These are phyloP conservation scores for Burhinus bistriatus DNA, from an alignment of 2,113 vertebrate genomes.

Conservation along the genomic window DNA sequence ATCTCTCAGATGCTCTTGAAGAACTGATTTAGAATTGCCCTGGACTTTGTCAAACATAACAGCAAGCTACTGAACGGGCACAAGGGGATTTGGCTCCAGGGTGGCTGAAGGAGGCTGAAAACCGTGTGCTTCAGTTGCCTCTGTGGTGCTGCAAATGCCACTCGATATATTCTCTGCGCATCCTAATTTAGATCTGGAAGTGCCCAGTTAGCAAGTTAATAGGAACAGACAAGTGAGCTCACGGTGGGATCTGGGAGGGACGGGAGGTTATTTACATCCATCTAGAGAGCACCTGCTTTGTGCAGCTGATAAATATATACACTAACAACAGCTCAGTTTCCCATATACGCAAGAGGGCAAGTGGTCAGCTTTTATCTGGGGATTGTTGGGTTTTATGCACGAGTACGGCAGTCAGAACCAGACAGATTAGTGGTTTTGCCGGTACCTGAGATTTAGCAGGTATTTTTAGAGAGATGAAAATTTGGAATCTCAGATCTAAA, in stretches of 20 bases:
- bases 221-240: not conserved
- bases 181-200: not conserved
- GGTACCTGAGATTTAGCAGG: not conserved
- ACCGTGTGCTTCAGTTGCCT: fast-evolving
- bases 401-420: not conserved
- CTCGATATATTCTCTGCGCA: fast-evolving
- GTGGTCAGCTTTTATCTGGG: not conserved
- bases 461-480: not conserved
- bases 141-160: not conserved
- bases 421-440: not conserved
- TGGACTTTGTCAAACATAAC: not conserved
- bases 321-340: not conserved
- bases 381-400: not conserved
- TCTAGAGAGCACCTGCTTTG: not conserved
- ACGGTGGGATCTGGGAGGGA: not conserved
- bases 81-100: not conserved
- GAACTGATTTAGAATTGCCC: not conserved
- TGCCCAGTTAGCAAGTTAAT: not conserved
- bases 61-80: not conserved
- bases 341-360: not conserved
- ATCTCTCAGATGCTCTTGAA: not conserved
- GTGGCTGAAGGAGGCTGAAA: not conserved
- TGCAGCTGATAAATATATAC: not conserved
- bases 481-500: not conserved
- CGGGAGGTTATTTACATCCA: not conserved